Percentiles rank a stretch among this genome's conserved stretches.
Evolutionary conservation across 2,797 vertebrate species (phyloP).

Genomic region (Syngnathus rostellatus): DNA sequence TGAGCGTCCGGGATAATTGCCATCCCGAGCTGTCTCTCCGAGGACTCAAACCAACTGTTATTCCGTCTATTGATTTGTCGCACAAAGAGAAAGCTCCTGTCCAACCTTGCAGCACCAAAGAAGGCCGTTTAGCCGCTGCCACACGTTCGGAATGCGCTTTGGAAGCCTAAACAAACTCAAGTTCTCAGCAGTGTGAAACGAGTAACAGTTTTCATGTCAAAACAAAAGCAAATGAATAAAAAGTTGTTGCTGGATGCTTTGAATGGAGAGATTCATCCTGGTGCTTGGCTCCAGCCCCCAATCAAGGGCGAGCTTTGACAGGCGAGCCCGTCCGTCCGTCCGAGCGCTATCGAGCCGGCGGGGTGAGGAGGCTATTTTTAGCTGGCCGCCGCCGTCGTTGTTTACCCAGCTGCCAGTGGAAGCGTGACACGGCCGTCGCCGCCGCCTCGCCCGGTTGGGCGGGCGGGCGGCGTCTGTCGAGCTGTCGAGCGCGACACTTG

Average conservation of each 20-base stretch:
- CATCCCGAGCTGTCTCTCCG: background rate
- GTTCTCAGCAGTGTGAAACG: background rate
- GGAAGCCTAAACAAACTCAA: background rate
- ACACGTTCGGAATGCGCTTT: background rate
- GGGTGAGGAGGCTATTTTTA: constrained; percentile 4
- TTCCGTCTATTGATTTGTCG: background rate
- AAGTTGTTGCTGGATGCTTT: background rate
- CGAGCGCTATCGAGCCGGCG: background rate
- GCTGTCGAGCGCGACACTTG: background rate
- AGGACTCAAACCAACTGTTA: constrained; percentile 1
- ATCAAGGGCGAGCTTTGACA: background rate
- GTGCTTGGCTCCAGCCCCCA: background rate
- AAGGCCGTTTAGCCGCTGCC: background rate
- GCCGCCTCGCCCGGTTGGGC: background rate
- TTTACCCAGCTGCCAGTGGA: background rate
- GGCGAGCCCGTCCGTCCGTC: background rate
- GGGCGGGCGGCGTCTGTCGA: background rate
- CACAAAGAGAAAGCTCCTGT: background rate
- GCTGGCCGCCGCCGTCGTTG: background rate
- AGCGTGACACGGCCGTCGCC: background rate
- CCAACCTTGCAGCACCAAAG: background rate
- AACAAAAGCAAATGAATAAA: no score
- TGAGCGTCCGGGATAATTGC: constrained; percentile 1
- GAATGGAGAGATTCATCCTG: background rate
- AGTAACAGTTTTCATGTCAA: background rate